Conservation (phyloP, 2,113 vertebrate species). For the Propithecus coquereli region DNA sequence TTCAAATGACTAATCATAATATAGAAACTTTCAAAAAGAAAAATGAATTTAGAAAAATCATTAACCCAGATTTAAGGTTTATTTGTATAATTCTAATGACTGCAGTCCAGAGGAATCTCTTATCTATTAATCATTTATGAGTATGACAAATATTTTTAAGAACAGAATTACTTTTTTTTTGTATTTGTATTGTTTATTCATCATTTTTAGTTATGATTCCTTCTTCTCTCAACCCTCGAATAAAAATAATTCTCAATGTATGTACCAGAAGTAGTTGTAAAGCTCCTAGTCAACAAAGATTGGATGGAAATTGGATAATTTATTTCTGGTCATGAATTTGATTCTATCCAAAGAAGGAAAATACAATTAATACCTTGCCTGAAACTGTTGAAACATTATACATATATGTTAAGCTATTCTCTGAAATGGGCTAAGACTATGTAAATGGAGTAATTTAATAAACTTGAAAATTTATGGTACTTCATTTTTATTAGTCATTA, state of each 20-base stretch:
- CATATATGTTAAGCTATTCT: neutral
- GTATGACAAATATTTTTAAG: neutral
- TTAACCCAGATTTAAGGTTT: neutral
- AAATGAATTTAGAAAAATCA: neutral
- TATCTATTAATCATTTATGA: neutral
- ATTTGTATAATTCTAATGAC: neutral
- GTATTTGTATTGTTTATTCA: neutral
- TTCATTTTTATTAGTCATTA: slow-evolving; percentile 22
- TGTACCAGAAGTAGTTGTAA: neutral
- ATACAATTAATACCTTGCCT: neutral
- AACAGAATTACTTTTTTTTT: neutral
- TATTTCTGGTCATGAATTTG: slow-evolving; percentile 13
- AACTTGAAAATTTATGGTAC: neutral
- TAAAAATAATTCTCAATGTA: neutral
- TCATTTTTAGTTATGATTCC: neutral
- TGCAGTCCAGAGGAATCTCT: neutral
- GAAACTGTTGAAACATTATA: neutral
- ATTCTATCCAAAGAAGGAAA: neutral
- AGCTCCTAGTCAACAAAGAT: neutral
- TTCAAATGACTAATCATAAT: neutral
- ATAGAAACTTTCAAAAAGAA: neutral
- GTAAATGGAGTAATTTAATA: neutral
- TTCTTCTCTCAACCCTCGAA: neutral
- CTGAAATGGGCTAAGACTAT: neutral
- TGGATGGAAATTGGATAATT: neutral